Evolutionary conservation across 2,888 invertebrate genomes (phyloP).

Genomic region (Phorcus lineatus): DNA sequence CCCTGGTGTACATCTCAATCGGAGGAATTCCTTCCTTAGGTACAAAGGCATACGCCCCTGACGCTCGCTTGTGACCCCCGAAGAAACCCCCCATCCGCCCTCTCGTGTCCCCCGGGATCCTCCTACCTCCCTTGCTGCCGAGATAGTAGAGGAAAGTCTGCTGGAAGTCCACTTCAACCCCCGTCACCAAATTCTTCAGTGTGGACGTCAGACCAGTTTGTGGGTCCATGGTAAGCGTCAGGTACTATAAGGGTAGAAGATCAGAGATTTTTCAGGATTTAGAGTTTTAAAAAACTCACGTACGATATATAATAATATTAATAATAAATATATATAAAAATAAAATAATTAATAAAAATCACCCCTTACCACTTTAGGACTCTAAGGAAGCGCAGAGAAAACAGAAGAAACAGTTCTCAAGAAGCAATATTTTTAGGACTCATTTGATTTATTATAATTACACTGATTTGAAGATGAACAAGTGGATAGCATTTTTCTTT

Average conservation of each 20-base stretch:
- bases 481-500: too few species aligned
- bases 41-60: constrained; percentile 90
- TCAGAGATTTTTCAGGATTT: background rate
- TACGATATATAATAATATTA: too few species aligned
- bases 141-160: constrained; percentile 80
- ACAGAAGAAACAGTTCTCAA: too few species aligned
- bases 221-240: constrained; percentile 78
- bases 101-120: constrained; percentile 66
- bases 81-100: constrained; percentile 76
- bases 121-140: constrained; percentile 83
- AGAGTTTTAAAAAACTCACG: background rate
- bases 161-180: constrained; percentile 68
- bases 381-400: too few species aligned
- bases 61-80: constrained; percentile 77
- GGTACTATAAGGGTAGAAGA: constrained; percentile 64
- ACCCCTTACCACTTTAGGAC: too few species aligned
- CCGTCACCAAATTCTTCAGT: constrained; percentile 70
- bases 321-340: too few species aligned
- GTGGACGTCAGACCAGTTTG: constrained; percentile 78
- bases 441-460: too few species aligned
- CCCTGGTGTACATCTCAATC: background rate
- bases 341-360: too few species aligned
- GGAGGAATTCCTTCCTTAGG: constrained; percentile 62
- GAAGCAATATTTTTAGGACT: too few species aligned
- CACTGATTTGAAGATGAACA: too few species aligned